Base-by-base conservation (phyloP, 2,888 invertebrate species). In the Acanthosepion esculentum region DNA sequence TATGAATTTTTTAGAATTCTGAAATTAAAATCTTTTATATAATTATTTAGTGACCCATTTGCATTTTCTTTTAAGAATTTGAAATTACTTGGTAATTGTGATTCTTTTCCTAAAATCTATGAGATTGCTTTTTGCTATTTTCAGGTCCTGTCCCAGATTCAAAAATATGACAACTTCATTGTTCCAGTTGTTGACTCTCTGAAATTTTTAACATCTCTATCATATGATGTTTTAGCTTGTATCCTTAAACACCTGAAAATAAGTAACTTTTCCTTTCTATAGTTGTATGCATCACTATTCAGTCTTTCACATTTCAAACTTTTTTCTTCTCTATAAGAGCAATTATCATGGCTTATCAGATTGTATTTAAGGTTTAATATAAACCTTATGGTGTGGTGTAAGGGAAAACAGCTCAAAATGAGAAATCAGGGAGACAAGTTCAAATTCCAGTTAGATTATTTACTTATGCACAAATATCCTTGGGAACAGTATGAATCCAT, bases 171-270 rank as follows among this genome's bases (percentile, higher is more conserved):
- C 97, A 99, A 99, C 97, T 98, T 99, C 95, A 99, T 99, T 97
- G 98, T 98, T 96, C 99, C 99, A 0, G 99, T 99, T 8, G 99
- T 99, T 94, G 99, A 99, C 97, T 99, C 99, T 3, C 98, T 99
- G 95, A 99, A 99, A 98, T 99, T 99, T 98, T 98, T 99, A 97
- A 99, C 99, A 48, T 98, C 98, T 95, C 98, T 99, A 95, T 99
- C 99, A 0, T 99, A 99, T 97, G 99, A 99, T 97, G 98, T 99
- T 95, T 98, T 99, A 96, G 99, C 99, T 48, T 99, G 98, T 98
- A 97, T 97, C 97, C 97, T 97, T 97, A 95, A 78, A 78, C n/a
- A 78, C n/a, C 15, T 59, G 23, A 59, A 59, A 59, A 23, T 23
- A 23, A 59, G 23, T 23, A 5, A 5, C 59, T 59, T 59, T 33